A percentile compares a stretch with the other conserved stretches of the same genome.
Evolutionary conservation across 1,140 invertebrate species (phyloP).

Genomic region (Eumaeus atala): DNA sequence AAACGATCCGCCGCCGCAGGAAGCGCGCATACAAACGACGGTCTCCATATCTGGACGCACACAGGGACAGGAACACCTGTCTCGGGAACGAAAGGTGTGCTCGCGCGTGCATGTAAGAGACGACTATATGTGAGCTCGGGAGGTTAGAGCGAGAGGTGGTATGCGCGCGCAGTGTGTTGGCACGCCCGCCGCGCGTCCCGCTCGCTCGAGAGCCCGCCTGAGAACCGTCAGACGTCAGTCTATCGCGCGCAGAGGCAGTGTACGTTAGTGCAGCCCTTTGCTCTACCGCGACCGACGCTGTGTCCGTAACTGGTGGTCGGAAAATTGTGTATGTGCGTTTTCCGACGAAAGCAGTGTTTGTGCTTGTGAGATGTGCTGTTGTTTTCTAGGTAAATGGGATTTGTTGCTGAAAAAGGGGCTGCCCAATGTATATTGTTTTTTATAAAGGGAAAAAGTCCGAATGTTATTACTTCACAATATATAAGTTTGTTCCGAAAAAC

Average conservation of each 20-base stretch:
- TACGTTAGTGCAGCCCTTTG: conserved; percentile 56
- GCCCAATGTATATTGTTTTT: conserved; percentile 29
- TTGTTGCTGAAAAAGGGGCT: conserved; percentile 46
- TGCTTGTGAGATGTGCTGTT: conserved; percentile 72
- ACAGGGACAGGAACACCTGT: conserved; percentile 65
- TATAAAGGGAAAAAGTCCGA: conserved; percentile 2
- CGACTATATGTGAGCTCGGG: conserved; percentile 32
- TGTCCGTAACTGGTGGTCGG: conserved; percentile 67
- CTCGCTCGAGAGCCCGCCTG: conserved; percentile 51
- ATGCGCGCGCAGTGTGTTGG: conserved; percentile 61
- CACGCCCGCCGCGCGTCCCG: conserved; percentile 69
- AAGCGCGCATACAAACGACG: conserved; percentile 55
- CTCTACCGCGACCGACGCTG: conserved; percentile 63
- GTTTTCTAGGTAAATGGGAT: conserved; percentile 68
- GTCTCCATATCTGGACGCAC: conserved; percentile 51
- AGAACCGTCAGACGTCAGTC: conserved; percentile 56
- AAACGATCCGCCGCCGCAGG: conserved; percentile 71
- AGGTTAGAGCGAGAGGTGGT: conserved; percentile 42
- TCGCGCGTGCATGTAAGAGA: conserved; percentile 51
- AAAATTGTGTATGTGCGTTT: conserved; percentile 74
- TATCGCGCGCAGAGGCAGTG: conserved; percentile 65
- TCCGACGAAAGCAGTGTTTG: conserved; percentile 67
- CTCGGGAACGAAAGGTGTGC: conserved; percentile 72
- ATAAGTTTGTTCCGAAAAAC: conserved; percentile 16
- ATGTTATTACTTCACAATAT: conserved; percentile 4